phyloP scores from a whole-genome alignment of 2,888 invertebrate genomes.

The Dasypogon diadema region DNA sequence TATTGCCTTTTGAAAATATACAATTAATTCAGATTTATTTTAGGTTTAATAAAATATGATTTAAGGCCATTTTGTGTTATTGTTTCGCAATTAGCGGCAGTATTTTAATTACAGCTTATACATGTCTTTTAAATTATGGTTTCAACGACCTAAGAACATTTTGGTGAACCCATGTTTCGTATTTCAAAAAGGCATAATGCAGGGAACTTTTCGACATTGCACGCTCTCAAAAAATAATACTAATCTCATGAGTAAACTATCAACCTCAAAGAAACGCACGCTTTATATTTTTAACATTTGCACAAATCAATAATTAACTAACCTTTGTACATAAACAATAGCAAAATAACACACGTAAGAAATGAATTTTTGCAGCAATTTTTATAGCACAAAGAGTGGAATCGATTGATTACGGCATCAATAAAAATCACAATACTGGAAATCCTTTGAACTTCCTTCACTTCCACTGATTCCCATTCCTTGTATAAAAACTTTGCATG shows the following conservation, averaged over 20 bases:
- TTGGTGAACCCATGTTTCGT: slow-evolving; percentile 11
- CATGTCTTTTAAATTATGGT: too few species aligned
- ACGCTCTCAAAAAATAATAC: slow-evolving; percentile 35
- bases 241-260: slow-evolving; percentile 24
- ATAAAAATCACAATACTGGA: background rate
- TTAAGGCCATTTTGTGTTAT: too few species aligned
- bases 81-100: too few species aligned
- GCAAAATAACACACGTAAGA: slow-evolving; percentile 5
- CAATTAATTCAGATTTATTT: background rate
- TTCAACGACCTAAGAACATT: too few species aligned
- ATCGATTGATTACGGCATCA: slow-evolving; percentile 5
- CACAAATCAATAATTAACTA: slow-evolving; percentile 26
- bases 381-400: slow-evolving; percentile 27
- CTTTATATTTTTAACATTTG: slow-evolving; percentile 35
- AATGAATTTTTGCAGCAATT: background rate
- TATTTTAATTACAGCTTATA: too few species aligned
- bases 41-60: background rate
- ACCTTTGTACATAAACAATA: slow-evolving; percentile 35
- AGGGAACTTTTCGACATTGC: slow-evolving; percentile 36
- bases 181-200: slow-evolving; percentile 16
- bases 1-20: too few species aligned
- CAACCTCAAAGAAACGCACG: slow-evolving; percentile 28
- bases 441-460: slow-evolving; percentile 12
- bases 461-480: background rate
- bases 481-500: slow-evolving; percentile 17